Evolutionary conservation across 2,113 vertebrate species (phyloP).

Genomic region (Malaclemys terrapin): DNA sequence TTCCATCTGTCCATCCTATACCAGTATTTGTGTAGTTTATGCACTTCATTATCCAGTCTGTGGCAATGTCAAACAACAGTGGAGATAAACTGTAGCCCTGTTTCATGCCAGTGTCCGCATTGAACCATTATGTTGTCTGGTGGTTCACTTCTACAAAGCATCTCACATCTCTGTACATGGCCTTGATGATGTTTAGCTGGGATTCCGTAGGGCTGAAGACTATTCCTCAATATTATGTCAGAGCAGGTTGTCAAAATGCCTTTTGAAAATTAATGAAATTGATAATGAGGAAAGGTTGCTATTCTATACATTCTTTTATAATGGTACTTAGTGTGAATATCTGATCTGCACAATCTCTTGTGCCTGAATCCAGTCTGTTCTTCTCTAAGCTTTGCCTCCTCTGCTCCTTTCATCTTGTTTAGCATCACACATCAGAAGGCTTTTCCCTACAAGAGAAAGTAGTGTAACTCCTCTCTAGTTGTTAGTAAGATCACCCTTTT

Average conservation of each 20-base stretch:
- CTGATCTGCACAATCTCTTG: neutral
- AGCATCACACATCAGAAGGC: neutral
- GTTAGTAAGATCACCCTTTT: neutral
- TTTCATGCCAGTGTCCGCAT: neutral
- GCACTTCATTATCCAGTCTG: neutral
- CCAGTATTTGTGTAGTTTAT: neutral
- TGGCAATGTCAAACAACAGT: neutral
- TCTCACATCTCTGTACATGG: neutral
- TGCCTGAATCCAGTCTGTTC: neutral
- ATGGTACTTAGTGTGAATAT: neutral
- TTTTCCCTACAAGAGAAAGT: neutral
- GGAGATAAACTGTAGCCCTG: neutral
- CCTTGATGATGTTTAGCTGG: neutral
- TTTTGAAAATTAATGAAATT: neutral
- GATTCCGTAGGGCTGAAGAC: neutral
- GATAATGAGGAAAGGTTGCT: neutral
- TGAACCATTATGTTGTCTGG: neutral
- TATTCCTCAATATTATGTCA: neutral
- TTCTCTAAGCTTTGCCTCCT: neutral
- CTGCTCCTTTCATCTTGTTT: neutral
- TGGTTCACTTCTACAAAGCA: neutral
- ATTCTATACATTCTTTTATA: neutral
- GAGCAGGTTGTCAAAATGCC: neutral
- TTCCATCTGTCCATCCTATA: neutral
- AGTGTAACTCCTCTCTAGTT: neutral